Evolutionary conservation across 2,888 invertebrate species (phyloP), one percentile per base, ranked within the genome.

Genomic region (Rhamnusium bicolor): DNA sequence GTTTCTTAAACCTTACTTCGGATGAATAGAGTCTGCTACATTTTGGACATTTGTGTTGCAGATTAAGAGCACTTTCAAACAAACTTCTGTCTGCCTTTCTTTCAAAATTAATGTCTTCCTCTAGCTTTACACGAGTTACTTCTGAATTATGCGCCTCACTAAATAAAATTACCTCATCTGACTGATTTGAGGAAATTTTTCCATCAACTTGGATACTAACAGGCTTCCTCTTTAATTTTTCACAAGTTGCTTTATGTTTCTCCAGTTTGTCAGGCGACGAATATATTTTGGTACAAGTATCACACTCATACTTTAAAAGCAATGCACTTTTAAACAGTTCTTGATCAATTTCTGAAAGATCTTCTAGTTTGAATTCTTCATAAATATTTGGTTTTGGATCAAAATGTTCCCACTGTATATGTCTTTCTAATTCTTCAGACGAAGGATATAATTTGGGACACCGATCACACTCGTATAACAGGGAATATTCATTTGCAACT

Each of bases 241-340:
- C 16, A 32, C 58, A 58, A 58, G n/a, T 19, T 10, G 4, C n/a
- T 12, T 58, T 58, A 32, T 58, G 58, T 6, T 18, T 29, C 4
- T 58, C 32, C 18, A 58, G 18, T 58, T 29, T 58, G 8, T 29
- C 58, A 12, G 12, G 2, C 1, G 58, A 58, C 0, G 58, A 58
- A n/a, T 58, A 58, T 6, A 58, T 32, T 32, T 32, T 29, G 0
- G 58, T 7, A 32, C 58, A 58, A 32, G 18, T 58, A 24, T 58
- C 29, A 12, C 58, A 58, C 18, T 58, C 16, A 12, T 58, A 32
- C 16, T 32, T 58, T 32, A 58, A 32, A 10, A 32, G 32, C 19
- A 32, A 32, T 12, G 58, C 58, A 7, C 18, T 6, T 58, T 12
- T 58, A 32, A 58, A 58, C 16, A 58, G 32, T 10, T 58, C 58